Conservation (phyloP, 53 echinoderm and acorn worm genomes). For the Stichopus horrens region DNA sequence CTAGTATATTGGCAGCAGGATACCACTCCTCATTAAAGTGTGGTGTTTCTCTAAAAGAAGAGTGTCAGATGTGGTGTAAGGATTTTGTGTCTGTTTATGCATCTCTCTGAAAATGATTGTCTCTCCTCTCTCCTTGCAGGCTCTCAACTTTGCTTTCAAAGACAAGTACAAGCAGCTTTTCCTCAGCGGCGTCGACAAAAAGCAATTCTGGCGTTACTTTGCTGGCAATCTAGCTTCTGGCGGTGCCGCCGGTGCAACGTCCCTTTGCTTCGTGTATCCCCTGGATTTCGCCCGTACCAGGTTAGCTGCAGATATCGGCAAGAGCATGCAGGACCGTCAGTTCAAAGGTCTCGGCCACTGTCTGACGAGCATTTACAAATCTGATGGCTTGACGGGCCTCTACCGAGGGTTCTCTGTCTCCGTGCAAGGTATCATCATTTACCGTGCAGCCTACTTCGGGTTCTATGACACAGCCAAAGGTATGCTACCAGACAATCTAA, state of each 20-base stretch:
- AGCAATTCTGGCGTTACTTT: conserved; percentile 84
- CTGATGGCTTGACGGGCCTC: conserved; percentile 85
- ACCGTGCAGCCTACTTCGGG: conserved; percentile 96
- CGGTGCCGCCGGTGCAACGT: conserved; percentile 95
- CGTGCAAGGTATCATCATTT: conserved; percentile 97
- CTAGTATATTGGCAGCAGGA: too few relatives aligned
- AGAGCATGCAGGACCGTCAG: conserved; percentile 62
- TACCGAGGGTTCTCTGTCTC: conserved; percentile 94
- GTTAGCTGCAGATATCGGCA: conserved; percentile 93
- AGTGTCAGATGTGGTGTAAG: too few relatives aligned
- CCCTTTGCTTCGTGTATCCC: conserved; percentile 94
- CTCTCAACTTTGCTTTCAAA: conserved; percentile 97
- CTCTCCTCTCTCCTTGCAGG: conserved; percentile 41
- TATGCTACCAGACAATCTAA: conserved; percentile 66
- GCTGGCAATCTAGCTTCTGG: conserved; percentile 92
- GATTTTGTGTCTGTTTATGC: not conserved
- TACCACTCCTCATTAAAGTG: too few relatives aligned
- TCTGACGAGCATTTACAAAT: conserved; percentile 75
- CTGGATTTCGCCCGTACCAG: conserved; percentile 98
- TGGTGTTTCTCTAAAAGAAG: too few relatives aligned
- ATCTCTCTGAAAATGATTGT: not conserved
- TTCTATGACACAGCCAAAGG: conserved; percentile 97
- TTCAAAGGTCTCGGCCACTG: conserved; percentile 93
- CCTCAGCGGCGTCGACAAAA: conserved; percentile 84
- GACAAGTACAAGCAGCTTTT: conserved; percentile 98